These are phyloP conservation scores for Therioaphis trifolii DNA, from an alignment of 2,888 invertebrate genomes.

Conservation along the genomic window DNA sequence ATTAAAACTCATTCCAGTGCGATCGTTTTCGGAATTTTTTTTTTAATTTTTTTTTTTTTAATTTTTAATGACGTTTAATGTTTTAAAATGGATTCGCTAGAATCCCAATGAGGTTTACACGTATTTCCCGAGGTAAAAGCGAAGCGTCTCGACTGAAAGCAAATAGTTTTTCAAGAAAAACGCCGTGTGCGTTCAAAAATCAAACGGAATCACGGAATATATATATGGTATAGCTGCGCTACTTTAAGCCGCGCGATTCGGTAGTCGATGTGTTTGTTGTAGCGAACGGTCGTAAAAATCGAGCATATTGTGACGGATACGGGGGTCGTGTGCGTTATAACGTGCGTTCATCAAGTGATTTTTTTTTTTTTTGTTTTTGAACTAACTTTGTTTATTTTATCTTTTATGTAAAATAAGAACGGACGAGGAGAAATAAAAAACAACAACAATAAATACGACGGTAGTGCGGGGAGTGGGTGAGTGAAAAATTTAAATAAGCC, in stretches of 20 bases:
- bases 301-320: background rate
- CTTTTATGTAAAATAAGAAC: slow-evolving; percentile 38
- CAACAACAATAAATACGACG: background rate
- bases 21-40: no score
- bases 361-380: no score
- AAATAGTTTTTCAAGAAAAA: no score
- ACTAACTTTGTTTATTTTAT: slow-evolving; percentile 35
- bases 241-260: background rate
- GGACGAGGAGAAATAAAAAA: background rate
- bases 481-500: slow-evolving; percentile 56
- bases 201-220: background rate
- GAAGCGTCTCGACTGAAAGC: no score
- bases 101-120: no score
- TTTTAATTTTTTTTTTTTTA: no score
- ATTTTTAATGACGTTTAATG: no score
- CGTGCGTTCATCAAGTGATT: slow-evolving; percentile 49
- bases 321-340: slow-evolving; percentile 20
- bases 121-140: no score
- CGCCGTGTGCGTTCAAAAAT: background rate
- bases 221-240: background rate
- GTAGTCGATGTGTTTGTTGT: background rate
- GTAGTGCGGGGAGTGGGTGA: background rate
- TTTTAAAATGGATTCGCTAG: no score
- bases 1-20: no score
- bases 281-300: background rate